These are phyloP conservation scores for Copidosoma floridanum DNA, from an alignment of 1,140 invertebrate species.

Conservation along the genomic window DNA sequence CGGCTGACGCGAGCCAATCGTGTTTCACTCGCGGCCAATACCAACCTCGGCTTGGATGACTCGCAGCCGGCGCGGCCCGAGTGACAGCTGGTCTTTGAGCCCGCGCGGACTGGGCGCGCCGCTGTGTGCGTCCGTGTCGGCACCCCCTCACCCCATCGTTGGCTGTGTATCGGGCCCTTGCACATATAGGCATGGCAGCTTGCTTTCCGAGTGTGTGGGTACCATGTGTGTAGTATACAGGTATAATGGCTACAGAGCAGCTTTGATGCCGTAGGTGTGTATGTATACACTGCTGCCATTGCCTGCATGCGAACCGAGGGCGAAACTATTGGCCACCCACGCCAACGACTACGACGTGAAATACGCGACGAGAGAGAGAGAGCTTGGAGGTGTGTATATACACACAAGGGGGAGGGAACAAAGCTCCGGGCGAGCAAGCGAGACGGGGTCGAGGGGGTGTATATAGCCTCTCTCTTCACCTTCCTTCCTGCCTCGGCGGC, in stretches of 20 bases:
- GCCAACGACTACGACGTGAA: conserved; percentile 30
- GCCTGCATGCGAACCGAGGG: conserved; percentile 36
- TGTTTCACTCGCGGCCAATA: neutral
- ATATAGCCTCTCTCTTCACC: neutral
- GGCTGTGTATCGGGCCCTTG: too few relatives aligned
- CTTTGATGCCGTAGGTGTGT: too few relatives aligned
- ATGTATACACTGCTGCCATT: conserved; percentile 19
- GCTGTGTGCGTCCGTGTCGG: neutral
- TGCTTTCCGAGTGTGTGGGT: too few relatives aligned
- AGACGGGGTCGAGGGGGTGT: conserved; percentile 27
- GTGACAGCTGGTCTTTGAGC: conserved; percentile 27
- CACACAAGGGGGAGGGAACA: conserved; percentile 42
- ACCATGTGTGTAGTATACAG: too few relatives aligned
- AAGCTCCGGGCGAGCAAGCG: conserved; percentile 27
- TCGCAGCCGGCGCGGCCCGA: too few relatives aligned
- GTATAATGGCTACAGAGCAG: neutral
- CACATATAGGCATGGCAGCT: too few relatives aligned
- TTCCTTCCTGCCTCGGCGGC: too few relatives aligned
- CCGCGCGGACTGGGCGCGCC: conserved; percentile 15
- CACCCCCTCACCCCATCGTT: neutral
- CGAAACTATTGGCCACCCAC: conserved; percentile 57
- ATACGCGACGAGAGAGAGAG: neutral
- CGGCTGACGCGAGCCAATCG: too few relatives aligned
- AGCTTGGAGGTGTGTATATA: neutral
- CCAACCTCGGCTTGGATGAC: neutral